phyloP scores from a whole-genome alignment of 2,888 invertebrate genomes.

The Blera fallax region DNA sequence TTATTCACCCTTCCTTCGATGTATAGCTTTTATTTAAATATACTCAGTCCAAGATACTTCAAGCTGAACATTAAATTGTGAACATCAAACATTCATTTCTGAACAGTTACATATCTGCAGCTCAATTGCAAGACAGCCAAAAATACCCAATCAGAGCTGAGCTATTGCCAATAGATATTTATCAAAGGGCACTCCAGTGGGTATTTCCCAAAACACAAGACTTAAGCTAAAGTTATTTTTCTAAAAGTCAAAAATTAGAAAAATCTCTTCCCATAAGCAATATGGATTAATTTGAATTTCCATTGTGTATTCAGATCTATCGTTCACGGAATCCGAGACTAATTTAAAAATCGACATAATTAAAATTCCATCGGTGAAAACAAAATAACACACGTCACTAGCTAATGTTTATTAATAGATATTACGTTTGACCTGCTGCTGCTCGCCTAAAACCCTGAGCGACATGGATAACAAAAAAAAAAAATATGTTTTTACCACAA shows the following conservation, averaged over 20 bases:
- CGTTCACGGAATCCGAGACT: conserved; percentile 58
- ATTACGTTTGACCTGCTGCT: conserved; percentile 63
- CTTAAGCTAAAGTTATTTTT: background rate
- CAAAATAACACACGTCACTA: conserved; percentile 51
- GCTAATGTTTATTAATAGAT: conserved; percentile 69
- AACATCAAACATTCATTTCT: too few species aligned
- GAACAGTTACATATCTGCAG: too few species aligned
- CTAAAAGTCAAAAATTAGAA: background rate
- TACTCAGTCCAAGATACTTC: too few species aligned
- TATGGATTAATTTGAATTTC: conserved; percentile 60
- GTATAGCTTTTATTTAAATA: too few species aligned
- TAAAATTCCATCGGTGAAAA: conserved; percentile 69
- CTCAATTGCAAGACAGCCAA: background rate
- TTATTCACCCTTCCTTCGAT: too few species aligned
- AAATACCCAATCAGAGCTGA: background rate
- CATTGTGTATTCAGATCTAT: conserved; percentile 57
- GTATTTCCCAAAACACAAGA: background rate
- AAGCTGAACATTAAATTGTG: too few species aligned
- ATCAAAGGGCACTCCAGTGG: background rate
- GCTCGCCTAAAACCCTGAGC: conserved; percentile 48
- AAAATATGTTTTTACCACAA: conserved; percentile 10
- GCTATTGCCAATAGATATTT: background rate
- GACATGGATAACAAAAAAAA: conserved; percentile 19
- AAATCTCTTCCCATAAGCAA: conserved; percentile 36
- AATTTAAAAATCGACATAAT: conserved; percentile 65